Conservation (phyloP, 2,113 vertebrate species). For the Reinhardtius hippoglossoides region DNA sequence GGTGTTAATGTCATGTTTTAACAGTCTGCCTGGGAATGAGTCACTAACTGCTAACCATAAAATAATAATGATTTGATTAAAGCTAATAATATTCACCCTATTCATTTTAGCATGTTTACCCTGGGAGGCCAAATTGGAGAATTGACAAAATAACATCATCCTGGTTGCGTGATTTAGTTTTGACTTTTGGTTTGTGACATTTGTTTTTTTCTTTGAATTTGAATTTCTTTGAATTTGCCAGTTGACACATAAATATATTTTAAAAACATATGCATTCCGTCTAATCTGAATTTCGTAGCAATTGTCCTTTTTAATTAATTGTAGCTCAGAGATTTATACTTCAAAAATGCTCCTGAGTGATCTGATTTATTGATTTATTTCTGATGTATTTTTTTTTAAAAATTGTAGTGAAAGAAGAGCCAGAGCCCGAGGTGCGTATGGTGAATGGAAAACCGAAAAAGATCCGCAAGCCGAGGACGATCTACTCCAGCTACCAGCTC, state of each 20-base stretch:
- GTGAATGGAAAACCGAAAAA: constrained; percentile 99
- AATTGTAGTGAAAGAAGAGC: constrained; percentile 96
- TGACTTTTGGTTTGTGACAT: neutral
- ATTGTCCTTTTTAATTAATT: neutral
- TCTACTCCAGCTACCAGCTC: constrained; percentile 99
- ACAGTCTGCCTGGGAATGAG: constrained; percentile 8
- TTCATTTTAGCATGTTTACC: neutral
- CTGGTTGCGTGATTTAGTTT: neutral
- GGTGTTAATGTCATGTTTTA: constrained; percentile 25
- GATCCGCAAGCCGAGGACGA: constrained; percentile 97
- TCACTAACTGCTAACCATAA: constrained; percentile 13
- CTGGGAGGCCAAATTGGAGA: neutral
- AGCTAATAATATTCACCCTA: constrained; percentile 32
- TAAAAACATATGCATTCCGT: neutral
- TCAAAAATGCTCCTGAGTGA: neutral
- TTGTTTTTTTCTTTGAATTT: neutral
- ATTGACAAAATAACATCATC: neutral
- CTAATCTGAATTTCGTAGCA: neutral
- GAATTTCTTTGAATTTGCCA: neutral
- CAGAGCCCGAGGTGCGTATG: constrained; percentile 97
- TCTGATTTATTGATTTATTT: neutral
- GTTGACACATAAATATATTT: neutral
- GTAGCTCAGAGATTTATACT: neutral
- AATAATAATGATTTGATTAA: constrained; percentile 44
- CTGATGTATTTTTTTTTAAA: neutral